Evolutionary conservation across 2,113 vertebrate species (phyloP), one percentile per base, ranked within the genome.

Genomic region (Bubo blakistoni): DNA sequence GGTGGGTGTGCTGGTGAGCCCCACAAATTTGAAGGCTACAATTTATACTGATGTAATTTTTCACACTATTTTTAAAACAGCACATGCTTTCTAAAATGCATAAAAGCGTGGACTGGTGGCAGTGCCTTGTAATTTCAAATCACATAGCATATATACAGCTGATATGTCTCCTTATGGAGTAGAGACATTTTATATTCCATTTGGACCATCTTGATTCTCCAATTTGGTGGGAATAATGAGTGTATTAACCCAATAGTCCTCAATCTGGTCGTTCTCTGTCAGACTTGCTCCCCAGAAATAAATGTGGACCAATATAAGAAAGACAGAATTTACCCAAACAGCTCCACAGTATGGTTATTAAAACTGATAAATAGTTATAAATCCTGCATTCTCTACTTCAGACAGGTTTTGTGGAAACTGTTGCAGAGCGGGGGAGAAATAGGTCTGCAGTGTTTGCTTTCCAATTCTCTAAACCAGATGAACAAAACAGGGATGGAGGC

Each of bases 81-180:
- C 17, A 38, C 78, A 24, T 27, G 40, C 10, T 93, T 92, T 78
- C 54, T 81, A 69, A 88, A 92, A 88, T 63, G 73, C 27, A 81
- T 46, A 47, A 66, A 97, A 84, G 1, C 24, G 7, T 49, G 8
- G 25, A 55, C 7, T 24, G 13, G 26, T 77, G 85, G 58, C 34
- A 34, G 5, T 44, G 55, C 52, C 54, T 96, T 78, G 65, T 76
- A 77, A 92, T 96, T 96, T 95, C 19, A 52, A 86, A 86, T 81
- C 66, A 46, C 32, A 58, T 30, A 55, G 10, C 44, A 85, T 58
- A 71, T 11, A 27, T 40, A 24, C 12, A 54, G 47, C 16, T 58
- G 73, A 38, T 63, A 22, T 6, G 13, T 70, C 32, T 94, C 61
- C 67, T 81, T 70, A 58, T 20, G 63, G 44, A 61, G 26, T 10